Percentiles rank a stretch among this genome's conserved stretches.
phyloP scores from a whole-genome alignment of 2,888 invertebrate species.

The Hedychridium roseum region DNA sequence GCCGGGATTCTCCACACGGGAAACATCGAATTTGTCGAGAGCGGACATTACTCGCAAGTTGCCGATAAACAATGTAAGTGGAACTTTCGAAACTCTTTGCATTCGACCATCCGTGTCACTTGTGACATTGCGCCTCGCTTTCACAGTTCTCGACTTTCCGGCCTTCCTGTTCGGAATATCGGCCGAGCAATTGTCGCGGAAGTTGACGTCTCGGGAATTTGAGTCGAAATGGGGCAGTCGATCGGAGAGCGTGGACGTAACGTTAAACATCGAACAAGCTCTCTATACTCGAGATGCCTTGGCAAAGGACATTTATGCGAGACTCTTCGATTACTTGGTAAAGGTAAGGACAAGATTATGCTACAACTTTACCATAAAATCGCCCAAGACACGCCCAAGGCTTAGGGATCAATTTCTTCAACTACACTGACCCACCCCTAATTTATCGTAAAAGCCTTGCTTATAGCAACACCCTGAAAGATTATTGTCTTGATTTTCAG shows the following conservation, averaged over 20 bases:
- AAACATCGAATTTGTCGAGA: slow-evolving; percentile 69
- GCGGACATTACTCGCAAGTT: slow-evolving; percentile 68
- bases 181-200: slow-evolving; percentile 66
- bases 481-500: too few relatives aligned
- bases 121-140: too few relatives aligned
- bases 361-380: neutral
- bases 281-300: slow-evolving; percentile 72
- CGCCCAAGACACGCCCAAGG: too few relatives aligned
- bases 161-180: slow-evolving; percentile 70
- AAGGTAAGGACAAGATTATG: slow-evolving; percentile 48
- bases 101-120: too few relatives aligned
- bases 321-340: slow-evolving; percentile 73
- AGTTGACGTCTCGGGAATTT: slow-evolving; percentile 71
- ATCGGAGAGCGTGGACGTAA: slow-evolving; percentile 72
- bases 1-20: slow-evolving; percentile 73
- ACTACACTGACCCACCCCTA: too few relatives aligned
- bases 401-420: too few relatives aligned
- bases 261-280: slow-evolving; percentile 72
- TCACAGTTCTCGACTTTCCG: slow-evolving; percentile 70
- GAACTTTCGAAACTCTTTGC: neutral
- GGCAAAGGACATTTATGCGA: slow-evolving; percentile 71
- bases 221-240: slow-evolving; percentile 75
- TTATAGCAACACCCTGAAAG: too few relatives aligned
- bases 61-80: slow-evolving; percentile 68
- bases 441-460: too few relatives aligned